Evolutionary conservation across 2,113 vertebrate species (phyloP).

Genomic region (Motacilla tschutschensis): DNA sequence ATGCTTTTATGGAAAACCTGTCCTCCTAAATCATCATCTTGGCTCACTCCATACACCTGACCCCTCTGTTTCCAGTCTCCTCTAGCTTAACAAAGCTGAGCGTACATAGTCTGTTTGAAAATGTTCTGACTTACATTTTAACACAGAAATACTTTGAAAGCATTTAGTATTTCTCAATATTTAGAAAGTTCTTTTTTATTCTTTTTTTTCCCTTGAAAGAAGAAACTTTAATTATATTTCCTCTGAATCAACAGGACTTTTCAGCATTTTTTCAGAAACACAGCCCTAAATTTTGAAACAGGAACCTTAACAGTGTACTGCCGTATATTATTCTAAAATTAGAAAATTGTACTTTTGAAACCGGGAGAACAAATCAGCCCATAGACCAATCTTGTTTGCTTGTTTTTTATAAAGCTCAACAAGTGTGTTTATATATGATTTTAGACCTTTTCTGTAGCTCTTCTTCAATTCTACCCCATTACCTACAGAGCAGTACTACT

Average conservation of each 20-base stretch:
- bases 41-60: constrained; percentile 27
- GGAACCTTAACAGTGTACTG: not conserved
- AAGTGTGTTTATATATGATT: not conserved
- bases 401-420: not conserved
- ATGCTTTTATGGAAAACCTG: constrained; percentile 49
- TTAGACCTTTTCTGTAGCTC: not conserved
- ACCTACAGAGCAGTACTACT: not conserved
- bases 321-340: not conserved
- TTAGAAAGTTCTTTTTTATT: not conserved
- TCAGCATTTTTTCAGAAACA: not conserved
- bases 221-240: not conserved
- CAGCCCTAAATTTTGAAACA: not conserved
- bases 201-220: not conserved
- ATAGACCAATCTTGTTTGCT: not conserved
- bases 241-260: not conserved
- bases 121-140: not conserved
- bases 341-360: not conserved
- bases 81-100: constrained; percentile 8
- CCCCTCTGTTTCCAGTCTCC: not conserved
- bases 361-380: not conserved
- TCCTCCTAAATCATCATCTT: constrained; percentile 39
- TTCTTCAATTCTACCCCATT: not conserved
- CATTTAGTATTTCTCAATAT: not conserved
- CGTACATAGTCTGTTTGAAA: not conserved
- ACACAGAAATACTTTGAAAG: not conserved